Base-by-base conservation (phyloP, 2,888 invertebrate species). In the Actias luna region DNA sequence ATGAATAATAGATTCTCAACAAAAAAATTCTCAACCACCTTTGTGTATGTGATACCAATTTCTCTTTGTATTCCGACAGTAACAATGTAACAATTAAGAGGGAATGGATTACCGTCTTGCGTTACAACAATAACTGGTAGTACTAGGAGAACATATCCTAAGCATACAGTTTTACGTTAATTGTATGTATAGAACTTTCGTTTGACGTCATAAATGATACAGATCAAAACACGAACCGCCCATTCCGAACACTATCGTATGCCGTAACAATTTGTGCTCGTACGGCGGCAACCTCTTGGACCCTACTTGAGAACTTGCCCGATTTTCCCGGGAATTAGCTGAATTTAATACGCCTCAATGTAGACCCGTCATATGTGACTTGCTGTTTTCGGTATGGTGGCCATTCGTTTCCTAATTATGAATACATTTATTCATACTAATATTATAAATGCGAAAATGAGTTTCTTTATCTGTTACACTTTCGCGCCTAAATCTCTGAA, bases 271-370 rank as follows among this genome's bases (percentile, higher is more conserved):
- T 62, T 58, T 62, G 61, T 42, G 42, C 42, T 39, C 61, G 58
- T 58, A 59, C 62, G 59, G 58, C 59, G 36, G 73, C 78, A 75
- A 73, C 73, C 79, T 74, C 77, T 75, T 73, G 72, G 77, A 81
- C 80, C 82, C 79, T 73, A 80, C 80, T 82, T 78, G 74, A 70
- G 74, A 84, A 85, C 79, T 85, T 83, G 74, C 68, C 69, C 85
- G 83, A 87, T 88, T 86, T 84, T 74, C 75, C 78, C 77, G 76
- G 69, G 75, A 81, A 85, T 87, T 84, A 85, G 80, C 81, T 74
- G 76, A 82, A 82, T 85, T 87, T 88, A 87, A 86, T 82, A 80
- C 77, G 75, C 72, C 73, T 73, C 65, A 70, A 70, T 74, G 74
- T 67, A 67, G 70, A 72, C 71, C 75, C 75, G 74, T 81, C 79